Evolutionary conservation across 2,888 invertebrate species (phyloP).

Genomic region (Dusona sp.): DNA sequence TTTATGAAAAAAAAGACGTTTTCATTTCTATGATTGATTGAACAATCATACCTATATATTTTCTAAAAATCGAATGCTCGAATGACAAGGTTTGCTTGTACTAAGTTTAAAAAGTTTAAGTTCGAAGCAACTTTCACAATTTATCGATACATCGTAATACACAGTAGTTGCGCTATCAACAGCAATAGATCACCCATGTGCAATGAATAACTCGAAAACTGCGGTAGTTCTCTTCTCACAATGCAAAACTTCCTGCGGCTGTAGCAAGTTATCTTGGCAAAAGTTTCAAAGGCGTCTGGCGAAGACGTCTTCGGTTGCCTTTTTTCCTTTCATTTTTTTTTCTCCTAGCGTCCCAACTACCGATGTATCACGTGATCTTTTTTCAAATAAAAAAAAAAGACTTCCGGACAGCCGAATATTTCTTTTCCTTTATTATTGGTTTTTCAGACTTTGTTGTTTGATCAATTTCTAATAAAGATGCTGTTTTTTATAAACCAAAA

Average conservation of each 20-base stretch:
- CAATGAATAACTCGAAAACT: conserved; percentile 61
- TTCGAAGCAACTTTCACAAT: conserved; percentile 47
- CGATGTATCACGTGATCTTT: conserved; percentile 38
- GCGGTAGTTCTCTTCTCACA: conserved; percentile 52
- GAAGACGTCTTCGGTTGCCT: conserved; percentile 26
- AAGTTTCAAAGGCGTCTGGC: conserved; percentile 47
- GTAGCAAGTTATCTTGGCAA: conserved; percentile 54
- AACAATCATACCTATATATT: neutral
- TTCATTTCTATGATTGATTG: neutral
- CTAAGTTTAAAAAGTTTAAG: neutral
- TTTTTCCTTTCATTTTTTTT: conserved; percentile 4
- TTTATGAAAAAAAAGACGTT: no score
- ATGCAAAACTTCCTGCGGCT: conserved; percentile 54
- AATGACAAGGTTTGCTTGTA: conserved; percentile 7
- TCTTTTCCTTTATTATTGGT: neutral
- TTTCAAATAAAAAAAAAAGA: conserved; percentile 18
- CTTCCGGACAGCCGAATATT: conserved; percentile 10
- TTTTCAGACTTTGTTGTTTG: conserved; percentile 13
- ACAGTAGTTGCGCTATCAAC: conserved; percentile 51
- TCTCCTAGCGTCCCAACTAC: neutral
- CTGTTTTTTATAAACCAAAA: neutral
- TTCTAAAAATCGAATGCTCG: neutral
- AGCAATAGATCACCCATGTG: conserved; percentile 61
- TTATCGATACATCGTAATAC: conserved; percentile 61
- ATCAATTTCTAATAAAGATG: neutral